These are phyloP conservation scores for Smithornis capensis DNA, from an alignment of 2,113 vertebrate species.

Conservation along the genomic window DNA sequence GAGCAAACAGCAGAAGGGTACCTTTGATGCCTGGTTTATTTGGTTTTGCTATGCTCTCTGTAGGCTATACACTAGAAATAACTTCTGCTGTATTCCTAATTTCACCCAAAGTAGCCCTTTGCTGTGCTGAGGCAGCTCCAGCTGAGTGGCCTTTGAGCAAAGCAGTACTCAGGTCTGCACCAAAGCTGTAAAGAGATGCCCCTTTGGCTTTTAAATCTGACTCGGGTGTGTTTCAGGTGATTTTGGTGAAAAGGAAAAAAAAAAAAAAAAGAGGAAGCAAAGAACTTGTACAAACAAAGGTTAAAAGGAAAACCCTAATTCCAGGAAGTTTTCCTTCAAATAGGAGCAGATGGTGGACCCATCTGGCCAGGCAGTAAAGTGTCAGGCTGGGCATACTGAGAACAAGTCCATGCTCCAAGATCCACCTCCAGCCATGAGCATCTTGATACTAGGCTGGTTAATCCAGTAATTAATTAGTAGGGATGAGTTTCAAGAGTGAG, in stretches of 20 bases:
- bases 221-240: not conserved
- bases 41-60: not conserved
- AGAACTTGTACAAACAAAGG: not conserved
- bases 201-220: not conserved
- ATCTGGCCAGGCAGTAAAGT: conserved; percentile 42
- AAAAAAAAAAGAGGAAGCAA: not conserved
- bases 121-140: not conserved
- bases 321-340: conserved; percentile 14
- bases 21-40: not conserved
- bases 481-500: not conserved
- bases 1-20: not conserved
- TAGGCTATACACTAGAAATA: not conserved
- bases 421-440: conserved; percentile 45
- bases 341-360: conserved; percentile 47
- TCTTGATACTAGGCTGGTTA: conserved; percentile 8
- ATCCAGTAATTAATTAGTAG: conserved; percentile 46
- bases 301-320: conserved; percentile 41
- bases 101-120: not conserved
- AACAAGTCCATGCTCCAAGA: conserved; percentile 35
- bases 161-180: not conserved
- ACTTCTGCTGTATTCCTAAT: not conserved
- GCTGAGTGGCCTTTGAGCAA: not conserved
- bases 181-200: not conserved
- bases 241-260: not conserved
- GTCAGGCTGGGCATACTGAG: conserved; percentile 42